Base-by-base conservation (phyloP, 2,113 vertebrate genomes). In the Oreotrochilus melanogaster region DNA sequence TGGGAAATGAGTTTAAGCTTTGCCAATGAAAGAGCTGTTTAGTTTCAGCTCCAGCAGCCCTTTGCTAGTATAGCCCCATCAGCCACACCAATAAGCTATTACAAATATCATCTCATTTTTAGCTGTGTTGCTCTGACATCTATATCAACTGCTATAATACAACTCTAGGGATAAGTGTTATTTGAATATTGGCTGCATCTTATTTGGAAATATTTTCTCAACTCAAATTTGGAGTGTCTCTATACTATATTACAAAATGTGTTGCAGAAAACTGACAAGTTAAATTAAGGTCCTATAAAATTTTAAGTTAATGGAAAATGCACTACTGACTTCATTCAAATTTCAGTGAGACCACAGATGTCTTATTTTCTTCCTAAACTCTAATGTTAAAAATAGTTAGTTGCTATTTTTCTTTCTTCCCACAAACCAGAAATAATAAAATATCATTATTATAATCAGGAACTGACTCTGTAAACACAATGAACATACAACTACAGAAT, bases 381-480 rank as follows among this genome's bases (percentile, higher is more conserved):
- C 50, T 75, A 33, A 28, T 79, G 54, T 81, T 61, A 70, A 83
- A 66, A 86, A 64, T 50, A 56, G 1, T 5, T 8, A 86, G 1
- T 5, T 8, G 84, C 47, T 67, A 43, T 62, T 94, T 62, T 22
- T 76, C 62, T 91, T 86, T 81, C 53, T 84, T 81, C 19, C 39
- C 30, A 57, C 51, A 88, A 92, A 89, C 43, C 39, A 94, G 48
- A 93, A 93, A 93, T 51, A 92, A 51, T 18, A 47, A 78, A 91
- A 5, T 64, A 45, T 75, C 87, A 89, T 42, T 31, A 90, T 73
- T 88, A 70, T 73, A 90, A 69, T 28, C 47, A 78, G 91, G 18
- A 93, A 54, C 31, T 54, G 45, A 83, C 19, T 69, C 37, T 64
- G 47, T 66, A 31, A 91, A 66, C 28, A 67, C 25, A 80, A 42